Conservation (phyloP, 2,113 vertebrate genomes). For the Pelecanoides urinatrix region DNA sequence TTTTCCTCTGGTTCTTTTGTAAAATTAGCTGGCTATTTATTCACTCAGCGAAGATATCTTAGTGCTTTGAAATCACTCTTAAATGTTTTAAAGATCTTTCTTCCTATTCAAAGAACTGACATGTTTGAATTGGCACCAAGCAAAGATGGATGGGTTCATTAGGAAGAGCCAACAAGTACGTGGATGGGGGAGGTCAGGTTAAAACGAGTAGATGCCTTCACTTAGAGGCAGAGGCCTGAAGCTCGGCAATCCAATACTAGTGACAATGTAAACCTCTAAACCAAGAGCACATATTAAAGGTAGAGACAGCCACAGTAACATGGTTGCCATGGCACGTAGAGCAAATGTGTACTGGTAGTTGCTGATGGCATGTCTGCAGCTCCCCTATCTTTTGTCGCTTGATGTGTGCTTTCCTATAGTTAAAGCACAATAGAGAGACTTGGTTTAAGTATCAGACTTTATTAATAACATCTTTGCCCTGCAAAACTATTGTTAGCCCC, state of each 20-base stretch:
- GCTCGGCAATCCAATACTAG: neutral
- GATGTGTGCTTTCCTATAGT: neutral
- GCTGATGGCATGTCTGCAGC: neutral
- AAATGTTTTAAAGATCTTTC: neutral
- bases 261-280: neutral
- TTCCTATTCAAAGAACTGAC: neutral
- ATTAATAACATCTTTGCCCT: neutral
- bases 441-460: neutral
- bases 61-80: neutral
- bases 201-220: neutral
- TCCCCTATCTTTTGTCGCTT: neutral
- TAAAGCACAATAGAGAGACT: neutral
- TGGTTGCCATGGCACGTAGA: neutral
- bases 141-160: neutral
- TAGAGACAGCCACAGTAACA: neutral
- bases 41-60: neutral
- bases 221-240: neutral
- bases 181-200: neutral
- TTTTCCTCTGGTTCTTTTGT: neutral
- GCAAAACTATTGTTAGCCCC: neutral
- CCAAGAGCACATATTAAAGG: neutral
- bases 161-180: neutral
- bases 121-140: neutral
- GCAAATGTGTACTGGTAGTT: neutral
- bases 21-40: neutral